These are phyloP conservation scores for Karalla daura DNA, from an alignment of 2,797 vertebrate genomes.

Conservation along the genomic window DNA sequence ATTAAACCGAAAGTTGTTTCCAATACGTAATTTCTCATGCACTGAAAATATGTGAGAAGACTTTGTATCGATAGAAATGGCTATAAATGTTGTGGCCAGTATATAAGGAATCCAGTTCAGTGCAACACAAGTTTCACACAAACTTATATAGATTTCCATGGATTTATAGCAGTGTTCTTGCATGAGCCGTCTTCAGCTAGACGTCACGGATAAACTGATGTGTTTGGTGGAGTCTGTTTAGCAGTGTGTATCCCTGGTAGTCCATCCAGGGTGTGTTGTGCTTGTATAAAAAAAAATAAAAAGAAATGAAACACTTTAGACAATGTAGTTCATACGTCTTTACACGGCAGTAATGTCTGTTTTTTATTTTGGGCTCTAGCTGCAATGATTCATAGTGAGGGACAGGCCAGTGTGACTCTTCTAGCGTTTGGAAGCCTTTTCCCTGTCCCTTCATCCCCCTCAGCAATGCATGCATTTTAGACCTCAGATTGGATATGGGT, in stretches of 20 bases:
- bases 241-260: not conserved
- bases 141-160: too few species aligned
- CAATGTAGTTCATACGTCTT: not conserved
- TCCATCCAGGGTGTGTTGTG: not conserved
- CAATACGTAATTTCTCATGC: not conserved
- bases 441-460: constrained; percentile 29
- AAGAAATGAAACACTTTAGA: constrained; percentile 1
- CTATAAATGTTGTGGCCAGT: not conserved
- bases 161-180: not conserved
- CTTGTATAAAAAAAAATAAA: constrained; percentile 11
- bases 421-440: constrained; percentile 49
- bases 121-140: not conserved
- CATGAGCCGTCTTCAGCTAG: not conserved
- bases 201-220: not conserved
- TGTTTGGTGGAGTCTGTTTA: not conserved
- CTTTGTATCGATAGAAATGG: not conserved
- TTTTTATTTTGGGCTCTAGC: constrained; percentile 13
- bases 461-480: constrained; percentile 62
- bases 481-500: constrained; percentile 64
- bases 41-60: not conserved
- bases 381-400: constrained; percentile 17
- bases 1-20: not conserved
- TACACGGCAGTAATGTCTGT: constrained; percentile 14
- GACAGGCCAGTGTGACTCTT: constrained; percentile 50
- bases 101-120: not conserved